Percentiles rank a stretch among this genome's conserved stretches.
These are phyloP conservation scores for Thysanoteuthis rhombus DNA, from an alignment of 2,888 invertebrate species.

Conservation along the genomic window DNA sequence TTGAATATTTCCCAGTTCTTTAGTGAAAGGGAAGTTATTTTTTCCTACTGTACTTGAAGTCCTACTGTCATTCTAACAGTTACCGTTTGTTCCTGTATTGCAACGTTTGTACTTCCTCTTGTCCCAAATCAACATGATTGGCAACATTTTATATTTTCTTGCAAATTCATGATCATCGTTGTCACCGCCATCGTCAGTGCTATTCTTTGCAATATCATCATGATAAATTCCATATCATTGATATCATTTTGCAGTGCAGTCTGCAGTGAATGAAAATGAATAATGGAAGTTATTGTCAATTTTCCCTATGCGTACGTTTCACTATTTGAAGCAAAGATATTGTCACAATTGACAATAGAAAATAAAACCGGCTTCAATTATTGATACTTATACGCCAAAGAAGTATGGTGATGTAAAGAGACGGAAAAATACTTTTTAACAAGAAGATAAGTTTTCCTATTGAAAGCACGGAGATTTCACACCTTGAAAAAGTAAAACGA, in stretches of 20 bases:
- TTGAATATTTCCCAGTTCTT: not conserved
- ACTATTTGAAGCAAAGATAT: not conserved
- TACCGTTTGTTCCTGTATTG: no score
- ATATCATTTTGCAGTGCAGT: not conserved
- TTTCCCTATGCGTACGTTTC: not conserved
- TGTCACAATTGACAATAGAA: not conserved
- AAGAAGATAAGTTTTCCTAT: not conserved
- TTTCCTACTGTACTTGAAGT: not conserved
- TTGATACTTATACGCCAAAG: not conserved
- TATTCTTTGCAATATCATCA: not conserved
- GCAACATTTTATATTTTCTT: not conserved
- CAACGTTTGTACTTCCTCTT: no score
- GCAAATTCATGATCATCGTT: not conserved
- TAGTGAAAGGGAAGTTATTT: not conserved
- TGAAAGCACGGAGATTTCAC: not conserved
- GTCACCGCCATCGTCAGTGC: not conserved
- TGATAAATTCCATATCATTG: not conserved
- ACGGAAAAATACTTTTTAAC: not conserved
- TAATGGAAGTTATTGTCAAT: not conserved
- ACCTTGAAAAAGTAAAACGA: not conserved
- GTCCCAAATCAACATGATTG: fast-evolving
- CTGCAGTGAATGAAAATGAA: not conserved
- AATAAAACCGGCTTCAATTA: not conserved
- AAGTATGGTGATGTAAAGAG: not conserved
- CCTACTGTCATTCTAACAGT: no score